Evolutionary conservation across 2,797 vertebrate genomes (phyloP), one percentile per base, ranked within the genome.

Genomic region (Sebastes cheni): DNA sequence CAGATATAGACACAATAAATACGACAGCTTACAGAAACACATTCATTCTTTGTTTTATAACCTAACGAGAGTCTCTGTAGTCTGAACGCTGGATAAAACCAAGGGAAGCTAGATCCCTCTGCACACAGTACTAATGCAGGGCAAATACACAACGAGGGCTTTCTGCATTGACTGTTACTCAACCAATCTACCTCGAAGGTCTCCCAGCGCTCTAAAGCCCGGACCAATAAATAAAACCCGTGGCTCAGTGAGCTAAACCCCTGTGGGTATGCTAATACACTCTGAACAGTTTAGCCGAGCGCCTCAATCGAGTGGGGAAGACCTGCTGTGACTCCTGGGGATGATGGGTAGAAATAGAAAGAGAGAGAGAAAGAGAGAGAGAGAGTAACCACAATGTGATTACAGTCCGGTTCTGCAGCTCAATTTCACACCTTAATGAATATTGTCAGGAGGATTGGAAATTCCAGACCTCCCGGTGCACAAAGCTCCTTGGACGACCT

Each of bases 381-480:
- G 20, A 77, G 65, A 75, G 52, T n/a, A 60, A 71, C 56, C 54
- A 68, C 34, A 30, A 29, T 75, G 88, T 78, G 79, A 85, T 86
- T 73, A 70, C n/a, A 18, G 56, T 2, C 59, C 12, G 16, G 39
- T 72, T 46, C 67, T 73, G 68, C 72, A 36, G 83, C 75, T 86
- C 72, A 67, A 67, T 90, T 91, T 90, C 84, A 83, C 81, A 86
- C 69, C 78, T 77, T 85, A 77, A 88, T 87, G 81, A 87, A 68
- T 70, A 68, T 68, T 39, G 68, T 71, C 77, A 83, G 54, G 76
- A 77, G 79, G 60, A 77, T 66, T 67, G 56, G 66, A 71, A 71
- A 61, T 60, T 55, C 18, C 73, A 70, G 59, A 79, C 58, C 67
- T 62, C 75, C 61, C 42, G 11, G 67, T 25, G 66, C 79, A 69